Evolutionary conservation across 2,797 vertebrate species (phyloP).

Genomic region (Chelidonichthys spinosus): DNA sequence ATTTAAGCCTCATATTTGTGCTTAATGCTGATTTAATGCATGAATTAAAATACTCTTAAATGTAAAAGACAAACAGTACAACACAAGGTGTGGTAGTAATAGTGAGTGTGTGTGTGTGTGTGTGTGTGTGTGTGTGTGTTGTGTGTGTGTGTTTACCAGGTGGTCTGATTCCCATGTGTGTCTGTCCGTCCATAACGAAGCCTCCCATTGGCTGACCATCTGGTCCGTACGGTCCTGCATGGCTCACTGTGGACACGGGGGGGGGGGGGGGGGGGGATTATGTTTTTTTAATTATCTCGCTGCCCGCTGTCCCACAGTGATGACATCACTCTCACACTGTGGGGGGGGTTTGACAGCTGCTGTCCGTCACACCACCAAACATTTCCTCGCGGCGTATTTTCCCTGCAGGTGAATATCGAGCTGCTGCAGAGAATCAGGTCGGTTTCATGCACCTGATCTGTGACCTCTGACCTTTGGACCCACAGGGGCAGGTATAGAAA

Average conservation of each 20-base stretch:
- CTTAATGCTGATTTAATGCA: not conserved
- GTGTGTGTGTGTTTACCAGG: slow-evolving; percentile 86
- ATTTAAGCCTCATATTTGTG: not conserved
- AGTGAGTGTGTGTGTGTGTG: not conserved
- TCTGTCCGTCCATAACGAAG: slow-evolving; percentile 95
- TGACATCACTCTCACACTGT: slow-evolving; percentile 38
- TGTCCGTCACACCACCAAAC: not conserved
- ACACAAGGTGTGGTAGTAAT: not conserved
- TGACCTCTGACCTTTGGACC: too few relatives aligned
- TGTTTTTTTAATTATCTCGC: slow-evolving; percentile 51
- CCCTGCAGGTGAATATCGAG: too few relatives aligned
- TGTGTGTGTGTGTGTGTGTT: slow-evolving; percentile 1
- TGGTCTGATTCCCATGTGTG: slow-evolving; percentile 96
- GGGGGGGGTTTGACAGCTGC: slow-evolving; percentile 29
- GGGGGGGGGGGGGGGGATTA: slow-evolving; percentile 4
- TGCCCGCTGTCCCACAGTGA: slow-evolving; percentile 40
- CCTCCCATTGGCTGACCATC: slow-evolving; percentile 96
- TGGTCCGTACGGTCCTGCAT: slow-evolving; percentile 93
- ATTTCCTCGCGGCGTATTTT: too few relatives aligned
- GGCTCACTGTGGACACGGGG: slow-evolving; percentile 88
- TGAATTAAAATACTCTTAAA: not conserved
- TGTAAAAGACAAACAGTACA: not conserved
- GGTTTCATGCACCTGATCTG: too few relatives aligned
- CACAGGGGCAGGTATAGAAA: too few relatives aligned
- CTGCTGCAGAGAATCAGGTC: too few relatives aligned